Percentiles rank a stretch among this genome's conserved stretches.
Evolutionary conservation across 2,113 vertebrate species (phyloP).

Genomic region (Sarotherodon lohbergeri): DNA sequence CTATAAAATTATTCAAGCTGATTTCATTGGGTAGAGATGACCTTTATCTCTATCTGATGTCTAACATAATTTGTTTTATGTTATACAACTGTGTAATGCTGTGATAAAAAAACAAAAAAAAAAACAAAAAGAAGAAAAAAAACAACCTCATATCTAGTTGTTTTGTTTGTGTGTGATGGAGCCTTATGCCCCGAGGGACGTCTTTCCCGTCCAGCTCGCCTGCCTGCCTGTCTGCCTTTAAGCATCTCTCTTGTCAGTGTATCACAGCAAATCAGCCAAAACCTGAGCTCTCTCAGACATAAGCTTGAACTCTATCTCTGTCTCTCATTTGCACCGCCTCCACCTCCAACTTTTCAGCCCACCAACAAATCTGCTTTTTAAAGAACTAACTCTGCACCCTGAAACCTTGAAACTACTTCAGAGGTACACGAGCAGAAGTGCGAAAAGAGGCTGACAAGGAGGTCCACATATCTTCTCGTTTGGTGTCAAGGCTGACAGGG

Average conservation of each 20-base stretch:
- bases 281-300: not conserved
- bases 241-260: not conserved
- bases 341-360: constrained; percentile 1
- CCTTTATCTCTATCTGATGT: not conserved
- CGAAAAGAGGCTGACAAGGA: constrained; percentile 10
- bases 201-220: not conserved
- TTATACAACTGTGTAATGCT: not conserved
- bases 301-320: not conserved
- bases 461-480: constrained; percentile 26
- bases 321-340: not conserved
- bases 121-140: not conserved
- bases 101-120: not conserved
- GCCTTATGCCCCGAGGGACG: not conserved
- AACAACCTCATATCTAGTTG: not conserved
- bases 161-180: not conserved
- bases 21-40: not conserved
- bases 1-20: not conserved
- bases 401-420: constrained; percentile 29
- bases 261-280: not conserved
- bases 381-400: not conserved
- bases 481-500: constrained; percentile 41
- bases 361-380: constrained; percentile 4
- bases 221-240: not conserved
- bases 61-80: not conserved
- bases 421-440: not conserved